phyloP scores from a whole-genome alignment of 2,113 vertebrate genomes.

The Atlantisia rogersi region DNA sequence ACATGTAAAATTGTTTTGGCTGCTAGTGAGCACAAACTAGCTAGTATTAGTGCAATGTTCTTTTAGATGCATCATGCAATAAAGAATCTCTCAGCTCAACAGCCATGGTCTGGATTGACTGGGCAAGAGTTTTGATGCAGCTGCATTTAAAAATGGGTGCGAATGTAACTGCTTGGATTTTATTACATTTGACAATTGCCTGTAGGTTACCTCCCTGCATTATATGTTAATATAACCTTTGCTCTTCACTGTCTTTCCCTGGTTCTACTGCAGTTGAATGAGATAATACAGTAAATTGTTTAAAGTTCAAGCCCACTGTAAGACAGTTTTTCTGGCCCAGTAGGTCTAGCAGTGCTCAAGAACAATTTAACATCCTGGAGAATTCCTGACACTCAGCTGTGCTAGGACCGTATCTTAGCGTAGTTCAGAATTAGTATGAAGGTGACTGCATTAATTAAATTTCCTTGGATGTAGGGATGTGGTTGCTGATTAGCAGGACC shows the following conservation, averaged over 20 bases:
- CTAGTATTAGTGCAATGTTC: background rate
- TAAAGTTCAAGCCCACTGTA: background rate
- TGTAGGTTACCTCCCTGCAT: background rate
- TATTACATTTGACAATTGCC: background rate
- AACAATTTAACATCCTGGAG: background rate
- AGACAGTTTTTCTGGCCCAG: background rate
- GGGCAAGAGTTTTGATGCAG: background rate
- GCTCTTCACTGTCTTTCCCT: background rate
- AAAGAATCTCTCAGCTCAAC: background rate
- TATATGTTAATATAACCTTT: background rate
- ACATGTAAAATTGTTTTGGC: background rate
- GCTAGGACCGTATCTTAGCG: background rate
- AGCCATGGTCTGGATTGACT: background rate
- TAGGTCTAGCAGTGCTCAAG: background rate
- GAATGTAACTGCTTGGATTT: background rate
- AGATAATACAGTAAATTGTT: background rate
- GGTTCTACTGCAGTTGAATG: background rate
- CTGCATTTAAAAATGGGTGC: background rate
- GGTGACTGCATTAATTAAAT: background rate
- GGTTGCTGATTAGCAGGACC: background rate
- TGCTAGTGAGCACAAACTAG: background rate
- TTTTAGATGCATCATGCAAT: background rate
- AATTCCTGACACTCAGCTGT: background rate
- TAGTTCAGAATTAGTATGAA: background rate
- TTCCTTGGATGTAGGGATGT: background rate